These are phyloP conservation scores for Lordiphosa andalusiaca DNA, from an alignment of 2,888 invertebrate species.

Conservation along the genomic window DNA sequence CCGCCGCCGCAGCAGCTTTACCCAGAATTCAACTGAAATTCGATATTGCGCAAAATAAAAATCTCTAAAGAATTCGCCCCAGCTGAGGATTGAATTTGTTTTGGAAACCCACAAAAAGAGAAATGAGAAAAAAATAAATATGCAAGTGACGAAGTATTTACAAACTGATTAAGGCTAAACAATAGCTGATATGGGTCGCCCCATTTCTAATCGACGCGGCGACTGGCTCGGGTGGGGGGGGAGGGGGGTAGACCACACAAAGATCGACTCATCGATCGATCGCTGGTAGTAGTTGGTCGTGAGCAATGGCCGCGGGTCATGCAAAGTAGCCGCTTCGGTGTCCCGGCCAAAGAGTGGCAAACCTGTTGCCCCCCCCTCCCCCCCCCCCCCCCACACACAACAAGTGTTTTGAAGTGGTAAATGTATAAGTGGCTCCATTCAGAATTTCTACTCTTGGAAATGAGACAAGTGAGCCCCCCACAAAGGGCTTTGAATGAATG, in stretches of 20 bases:
- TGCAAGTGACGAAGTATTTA: constrained; percentile 72
- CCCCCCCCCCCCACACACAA: too few species aligned
- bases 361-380: too few species aligned
- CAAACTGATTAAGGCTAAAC: constrained; percentile 68
- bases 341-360: constrained; percentile 19
- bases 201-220: not conserved
- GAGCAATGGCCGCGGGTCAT: constrained; percentile 44
- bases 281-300: constrained; percentile 32
- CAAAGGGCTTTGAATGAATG: not conserved
- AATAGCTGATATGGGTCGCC: constrained; percentile 67
- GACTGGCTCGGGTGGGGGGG: constrained; percentile 7
- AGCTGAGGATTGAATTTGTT: not conserved
- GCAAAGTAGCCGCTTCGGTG: constrained; percentile 59
- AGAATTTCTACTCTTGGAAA: not conserved
- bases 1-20: constrained; percentile 42
- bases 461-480: not conserved
- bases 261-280: constrained; percentile 9
- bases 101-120: constrained; percentile 7
- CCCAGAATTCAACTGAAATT: constrained; percentile 58
- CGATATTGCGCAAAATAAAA: constrained; percentile 56
- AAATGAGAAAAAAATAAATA: constrained; percentile 31
- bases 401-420: constrained; percentile 9
- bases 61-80: constrained; percentile 37
- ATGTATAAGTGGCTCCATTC: constrained; percentile 8
- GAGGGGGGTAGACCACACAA: constrained; percentile 38